phyloP scores from a whole-genome alignment of 1,140 invertebrate species.

The Nasonia longicornis region DNA sequence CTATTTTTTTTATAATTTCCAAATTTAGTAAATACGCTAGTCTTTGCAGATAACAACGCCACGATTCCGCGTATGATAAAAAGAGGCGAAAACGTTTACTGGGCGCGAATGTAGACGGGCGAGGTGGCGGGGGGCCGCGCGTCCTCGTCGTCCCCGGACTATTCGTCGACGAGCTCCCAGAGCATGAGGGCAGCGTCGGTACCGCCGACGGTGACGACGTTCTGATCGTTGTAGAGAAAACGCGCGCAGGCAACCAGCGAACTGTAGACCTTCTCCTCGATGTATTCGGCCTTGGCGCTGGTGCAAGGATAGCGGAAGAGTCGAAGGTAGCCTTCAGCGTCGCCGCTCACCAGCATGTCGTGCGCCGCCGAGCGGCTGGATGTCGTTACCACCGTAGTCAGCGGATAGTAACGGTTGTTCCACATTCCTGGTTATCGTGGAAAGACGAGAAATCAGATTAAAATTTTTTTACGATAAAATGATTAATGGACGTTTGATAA shows the following conservation, averaged over 20 bases:
- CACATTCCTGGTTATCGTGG: slow-evolving; percentile 77
- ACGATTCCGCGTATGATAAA: not conserved
- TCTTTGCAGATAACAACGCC: no score
- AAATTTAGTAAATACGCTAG: no score
- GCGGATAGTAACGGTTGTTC: slow-evolving; percentile 89
- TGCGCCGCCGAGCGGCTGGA: slow-evolving; percentile 84
- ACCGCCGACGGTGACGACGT: slow-evolving; percentile 90
- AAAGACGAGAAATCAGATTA: not conserved
- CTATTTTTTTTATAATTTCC: no score
- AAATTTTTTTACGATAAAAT: no score
- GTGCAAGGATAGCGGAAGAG: slow-evolving; percentile 90
- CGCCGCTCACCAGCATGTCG: slow-evolving; percentile 86
- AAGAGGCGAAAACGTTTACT: slow-evolving; percentile 46
- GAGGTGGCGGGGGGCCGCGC: not conserved
- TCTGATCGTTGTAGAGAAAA: slow-evolving; percentile 88
- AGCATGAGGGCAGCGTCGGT: slow-evolving; percentile 92
- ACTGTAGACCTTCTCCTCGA: slow-evolving; percentile 90
- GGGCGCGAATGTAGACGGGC: slow-evolving; percentile 24
- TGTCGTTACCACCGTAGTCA: slow-evolving; percentile 83
- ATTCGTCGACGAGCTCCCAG: slow-evolving; percentile 89
- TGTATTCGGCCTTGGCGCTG: slow-evolving; percentile 86
- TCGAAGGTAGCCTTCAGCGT: slow-evolving; percentile 91
- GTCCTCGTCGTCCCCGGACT: slow-evolving; percentile 55
- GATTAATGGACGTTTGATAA: not conserved
- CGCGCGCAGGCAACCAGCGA: slow-evolving; percentile 85